phyloP scores from a whole-genome alignment of 1,140 invertebrate genomes.

The Leptopilina clavipes region DNA sequence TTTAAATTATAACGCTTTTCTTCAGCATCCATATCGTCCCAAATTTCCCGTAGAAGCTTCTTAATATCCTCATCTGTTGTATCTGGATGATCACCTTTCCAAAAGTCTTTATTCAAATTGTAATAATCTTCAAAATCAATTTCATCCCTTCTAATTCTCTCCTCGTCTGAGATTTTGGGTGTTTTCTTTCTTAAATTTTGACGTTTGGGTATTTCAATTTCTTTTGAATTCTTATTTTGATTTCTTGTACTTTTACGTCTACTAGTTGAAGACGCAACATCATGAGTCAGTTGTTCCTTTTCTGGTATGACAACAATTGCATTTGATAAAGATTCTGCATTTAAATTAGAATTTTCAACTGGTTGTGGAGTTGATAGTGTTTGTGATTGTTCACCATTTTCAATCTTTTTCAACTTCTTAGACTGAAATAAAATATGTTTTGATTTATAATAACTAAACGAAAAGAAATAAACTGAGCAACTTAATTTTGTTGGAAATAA shows the following conservation, averaged over 20 bases:
- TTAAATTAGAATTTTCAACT: conserved; percentile 12
- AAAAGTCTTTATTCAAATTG: conserved; percentile 71
- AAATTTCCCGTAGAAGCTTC: conserved; percentile 74
- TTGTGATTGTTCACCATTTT: background rate
- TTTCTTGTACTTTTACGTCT: conserved; percentile 39
- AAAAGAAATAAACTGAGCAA: background rate
- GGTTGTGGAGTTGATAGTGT: background rate
- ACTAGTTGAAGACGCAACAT: conserved; percentile 35
- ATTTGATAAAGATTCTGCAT: background rate
- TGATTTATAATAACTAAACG: background rate
- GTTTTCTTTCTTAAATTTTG: conserved; percentile 53
- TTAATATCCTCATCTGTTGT: conserved; percentile 72
- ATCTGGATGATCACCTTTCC: conserved; percentile 74
- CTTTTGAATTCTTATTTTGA: conserved; percentile 49
- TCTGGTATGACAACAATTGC: background rate
- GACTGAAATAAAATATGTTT: conserved; percentile 13
- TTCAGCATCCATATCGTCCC: conserved; percentile 70
- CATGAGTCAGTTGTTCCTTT: conserved; percentile 40
- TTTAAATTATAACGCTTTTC: conserved; percentile 25
- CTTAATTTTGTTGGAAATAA: background rate
- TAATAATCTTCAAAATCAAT: conserved; percentile 69
- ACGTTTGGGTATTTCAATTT: background rate
- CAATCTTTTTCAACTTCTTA: background rate
- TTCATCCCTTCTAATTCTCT: conserved; percentile 47
- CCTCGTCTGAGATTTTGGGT: conserved; percentile 55